Base-by-base conservation (phyloP, 1,140 invertebrate genomes). In the Trissolcus basalis region DNA sequence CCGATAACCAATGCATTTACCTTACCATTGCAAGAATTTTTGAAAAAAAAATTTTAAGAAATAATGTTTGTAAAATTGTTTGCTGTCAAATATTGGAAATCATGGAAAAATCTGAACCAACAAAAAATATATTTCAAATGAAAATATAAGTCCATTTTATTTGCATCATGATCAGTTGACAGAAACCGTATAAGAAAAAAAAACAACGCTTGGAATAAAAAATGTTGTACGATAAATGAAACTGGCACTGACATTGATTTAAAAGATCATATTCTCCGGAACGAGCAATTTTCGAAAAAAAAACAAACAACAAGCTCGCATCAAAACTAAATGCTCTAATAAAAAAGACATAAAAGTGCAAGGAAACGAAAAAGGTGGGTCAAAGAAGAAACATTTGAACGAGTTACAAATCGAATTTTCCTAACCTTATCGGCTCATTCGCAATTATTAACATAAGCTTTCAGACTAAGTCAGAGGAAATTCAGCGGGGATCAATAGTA, bases 231-330 rank as follows among this genome's bases (percentile, higher is more conserved):
- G 27, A 41, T 14, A 10, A 69, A 9, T 32, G 15, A 53, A 45
- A 53, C 47, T 27, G 39, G 39, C 55, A 27, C 55, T 59, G 50
- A 54, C 49, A 48, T 48, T 49, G 53, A 48, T 69, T 69, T 59
- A 69, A 59, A 69, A 53, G 55, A 51, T 45, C 58, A 70, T 70
- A 70, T 56, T 49, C 51, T 9, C 1, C 9, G 10, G 50, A 61
- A 72, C 39, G 53, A 53, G 6, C 60, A 58, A 64, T 72, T 72
- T 63, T 13, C 10, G 47, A 4, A 0, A 39, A 53, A n/a, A n/a
- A 72, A 72, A 58, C 58, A 72, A 72, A 72, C 68, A 72, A 72
- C 68, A 47, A 32, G 32, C 39, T 61, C 32, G 44, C 44, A 60
- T 56, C 53, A 36, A 10, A 59, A 48, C 32, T 60, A 50, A 64